Base-by-base conservation (phyloP, 2,113 vertebrate species). In the Romanogobio albipinnatus region DNA sequence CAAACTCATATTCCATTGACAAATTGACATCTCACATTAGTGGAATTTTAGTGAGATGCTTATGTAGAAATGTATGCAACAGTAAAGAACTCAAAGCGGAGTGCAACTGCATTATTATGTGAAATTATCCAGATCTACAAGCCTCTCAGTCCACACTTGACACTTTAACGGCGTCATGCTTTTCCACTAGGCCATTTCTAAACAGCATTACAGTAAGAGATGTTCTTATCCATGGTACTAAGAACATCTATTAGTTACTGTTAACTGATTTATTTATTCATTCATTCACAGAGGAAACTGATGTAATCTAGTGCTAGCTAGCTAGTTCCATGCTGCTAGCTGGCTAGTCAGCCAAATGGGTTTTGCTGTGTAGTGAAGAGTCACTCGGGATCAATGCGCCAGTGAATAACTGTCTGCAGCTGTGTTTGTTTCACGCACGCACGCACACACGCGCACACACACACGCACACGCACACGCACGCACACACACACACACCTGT, bases 161-260 rank as follows among this genome's bases (percentile, higher is more conserved):
- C 58, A 84, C n/a, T n/a, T 79, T 81, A 64, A 87, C 64, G 80
- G 43, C 66, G 64, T 33, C 58, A 81, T 83, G 66, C 80, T 56
- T 59, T 81, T 85, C 51, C 15, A 79, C 1, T 4, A 4, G 56
- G 49, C 49, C 7, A 43, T 71, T 77, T 58, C 24, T 19, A 78
- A 71, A 85, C 19, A 56, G n/a, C 3, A 68, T 17, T 66, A 76
- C 66, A 39, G 17, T 70, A 39, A 47, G 36, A 43, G 43, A 15
- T 83, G 39, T 66, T 11, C 39, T 62, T 56, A 36, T 62, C 53
- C 29, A 71, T 56, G 29, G 26, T 22, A 33, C 43, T 73, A 47
- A 24, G 39, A 73, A 73, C 11, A 73, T 73, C 39, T 45, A 73
- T 24, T 14, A n/a, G 43, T 47, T 45, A 73, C 70, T 39, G 39